These are phyloP conservation scores for Drosophila kanapiae DNA, from an alignment of 1,140 invertebrate genomes.

Conservation along the genomic window DNA sequence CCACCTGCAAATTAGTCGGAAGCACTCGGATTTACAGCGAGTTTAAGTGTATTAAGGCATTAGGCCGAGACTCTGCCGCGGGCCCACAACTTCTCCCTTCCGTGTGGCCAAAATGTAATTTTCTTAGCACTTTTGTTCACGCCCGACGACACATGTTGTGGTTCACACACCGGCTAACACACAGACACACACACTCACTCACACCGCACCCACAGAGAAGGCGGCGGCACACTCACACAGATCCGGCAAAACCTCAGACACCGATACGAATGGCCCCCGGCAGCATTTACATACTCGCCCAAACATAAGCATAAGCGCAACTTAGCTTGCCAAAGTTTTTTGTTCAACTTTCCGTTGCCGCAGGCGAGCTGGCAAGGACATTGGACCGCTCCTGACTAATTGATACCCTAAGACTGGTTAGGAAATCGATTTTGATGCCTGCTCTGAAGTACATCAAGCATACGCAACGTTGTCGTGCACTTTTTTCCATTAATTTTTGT, in stretches of 20 bases:
- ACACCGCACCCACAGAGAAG: conserved; percentile 18
- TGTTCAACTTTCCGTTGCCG: conserved; percentile 55
- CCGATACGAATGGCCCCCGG: conserved; percentile 46
- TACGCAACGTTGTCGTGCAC: neutral
- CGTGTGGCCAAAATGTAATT: conserved; percentile 72
- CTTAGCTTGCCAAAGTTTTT: conserved; percentile 59
- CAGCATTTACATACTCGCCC: conserved; percentile 67
- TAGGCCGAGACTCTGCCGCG: conserved; percentile 44
- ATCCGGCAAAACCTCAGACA: conserved; percentile 28
- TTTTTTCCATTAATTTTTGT: neutral
- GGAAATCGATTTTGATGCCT: neutral
- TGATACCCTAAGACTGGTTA: conserved; percentile 15
- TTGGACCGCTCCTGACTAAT: conserved; percentile 2
- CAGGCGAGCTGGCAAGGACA: conserved; percentile 6
- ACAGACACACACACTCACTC: conserved; percentile 13
- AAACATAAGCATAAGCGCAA: conserved; percentile 64
- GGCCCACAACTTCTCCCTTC: conserved; percentile 23
- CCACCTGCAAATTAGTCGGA: conserved; percentile 71
- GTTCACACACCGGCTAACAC: conserved; percentile 66
- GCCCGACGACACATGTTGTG: conserved; percentile 81
- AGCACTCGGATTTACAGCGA: conserved; percentile 75
- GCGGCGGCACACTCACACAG: neutral
- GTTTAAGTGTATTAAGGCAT: conserved; percentile 79
- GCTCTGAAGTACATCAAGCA: neutral
- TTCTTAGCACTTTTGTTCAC: conserved; percentile 81